These are phyloP conservation scores for Ferdinandea cuprea DNA, from an alignment of 2,888 invertebrate genomes.

Conservation along the genomic window DNA sequence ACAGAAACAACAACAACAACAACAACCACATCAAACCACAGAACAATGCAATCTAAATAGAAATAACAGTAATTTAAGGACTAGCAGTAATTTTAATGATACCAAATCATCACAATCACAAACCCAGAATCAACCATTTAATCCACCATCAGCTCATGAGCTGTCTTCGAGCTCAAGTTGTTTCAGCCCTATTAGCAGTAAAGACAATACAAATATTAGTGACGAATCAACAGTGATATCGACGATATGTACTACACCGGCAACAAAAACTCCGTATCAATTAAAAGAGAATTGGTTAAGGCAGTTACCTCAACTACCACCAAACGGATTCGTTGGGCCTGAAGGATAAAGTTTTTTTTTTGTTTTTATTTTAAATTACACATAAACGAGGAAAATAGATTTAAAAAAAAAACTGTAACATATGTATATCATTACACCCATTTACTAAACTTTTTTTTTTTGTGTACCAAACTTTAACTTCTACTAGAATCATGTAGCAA, in stretches of 20 bases:
- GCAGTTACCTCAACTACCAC: conserved; percentile 77
- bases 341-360: conserved; percentile 78
- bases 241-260: conserved; percentile 52
- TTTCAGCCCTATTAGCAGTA: conserved; percentile 61
- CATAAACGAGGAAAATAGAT: conserved; percentile 19
- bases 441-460: conserved; percentile 2
- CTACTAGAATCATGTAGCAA: conserved; percentile 23
- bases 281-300: conserved; percentile 81
- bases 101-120: conserved; percentile 70
- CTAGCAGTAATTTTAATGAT: conserved; percentile 62
- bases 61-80: conserved; percentile 62
- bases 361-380: too few relatives aligned
- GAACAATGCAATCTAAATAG: conserved; percentile 71
- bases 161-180: conserved; percentile 53
- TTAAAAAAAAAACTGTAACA: conserved; percentile 14
- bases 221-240: conserved; percentile 60
- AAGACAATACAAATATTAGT: conserved; percentile 53
- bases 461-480: conserved; percentile 14
- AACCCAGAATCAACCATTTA: conserved; percentile 59
- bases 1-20: conserved; percentile 46
- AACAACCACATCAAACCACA: conserved; percentile 54
- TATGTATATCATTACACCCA: background rate
- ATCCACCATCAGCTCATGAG: conserved; percentile 54
- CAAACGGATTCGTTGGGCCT: conserved; percentile 81
- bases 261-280: conserved; percentile 74